Conservation (phyloP, 2,797 vertebrate species). For the Dromococcyx pavoninus region DNA sequence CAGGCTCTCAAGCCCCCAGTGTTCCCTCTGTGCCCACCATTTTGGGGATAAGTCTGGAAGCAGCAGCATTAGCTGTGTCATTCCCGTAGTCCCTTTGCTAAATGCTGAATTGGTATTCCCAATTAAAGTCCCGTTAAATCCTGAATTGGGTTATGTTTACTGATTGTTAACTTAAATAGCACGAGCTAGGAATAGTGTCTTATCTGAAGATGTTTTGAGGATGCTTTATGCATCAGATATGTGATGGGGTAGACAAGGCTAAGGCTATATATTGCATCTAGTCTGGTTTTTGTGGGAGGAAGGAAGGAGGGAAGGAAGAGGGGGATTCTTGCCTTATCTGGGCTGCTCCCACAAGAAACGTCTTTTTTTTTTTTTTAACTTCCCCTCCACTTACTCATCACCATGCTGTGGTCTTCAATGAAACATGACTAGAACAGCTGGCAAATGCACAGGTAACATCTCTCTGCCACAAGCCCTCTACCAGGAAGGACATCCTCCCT, state of each 20-base stretch:
- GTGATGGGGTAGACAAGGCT: neutral
- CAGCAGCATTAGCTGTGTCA: neutral
- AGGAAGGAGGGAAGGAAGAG: neutral
- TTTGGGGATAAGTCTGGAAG: neutral
- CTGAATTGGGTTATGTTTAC: neutral
- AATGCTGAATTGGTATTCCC: neutral
- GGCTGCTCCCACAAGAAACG: neutral
- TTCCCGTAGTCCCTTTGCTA: neutral
- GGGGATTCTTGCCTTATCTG: neutral
- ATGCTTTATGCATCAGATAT: slow-evolving; percentile 27
- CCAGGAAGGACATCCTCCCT: neutral
- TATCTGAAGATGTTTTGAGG: neutral
- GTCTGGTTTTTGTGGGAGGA: neutral
- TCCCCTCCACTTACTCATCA: neutral
- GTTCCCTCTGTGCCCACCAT: rapidly evolving
- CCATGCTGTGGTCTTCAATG: neutral
- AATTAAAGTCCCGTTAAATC: too few relatives aligned
- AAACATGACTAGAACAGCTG: neutral
- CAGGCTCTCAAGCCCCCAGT: neutral
- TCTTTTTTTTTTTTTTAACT: neutral
- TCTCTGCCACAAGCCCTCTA: neutral
- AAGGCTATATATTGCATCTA: neutral
- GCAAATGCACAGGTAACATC: neutral
- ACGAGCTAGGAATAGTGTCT: neutral
- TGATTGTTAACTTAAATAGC: neutral